These are phyloP conservation scores for Lerema accius DNA, from an alignment of 1,140 invertebrate species.

Conservation along the genomic window DNA sequence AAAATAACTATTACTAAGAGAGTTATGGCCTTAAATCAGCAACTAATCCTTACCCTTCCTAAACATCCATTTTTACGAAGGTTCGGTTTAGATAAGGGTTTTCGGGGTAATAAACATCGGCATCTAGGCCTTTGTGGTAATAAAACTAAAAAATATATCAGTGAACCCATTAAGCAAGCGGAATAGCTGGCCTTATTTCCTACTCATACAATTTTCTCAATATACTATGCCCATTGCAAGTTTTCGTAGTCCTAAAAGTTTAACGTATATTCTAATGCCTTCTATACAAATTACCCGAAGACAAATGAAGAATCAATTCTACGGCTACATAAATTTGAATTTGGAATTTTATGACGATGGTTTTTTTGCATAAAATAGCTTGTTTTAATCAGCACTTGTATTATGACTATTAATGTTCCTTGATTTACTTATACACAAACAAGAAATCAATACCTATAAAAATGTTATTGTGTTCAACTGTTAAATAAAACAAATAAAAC, in stretches of 20 bases:
- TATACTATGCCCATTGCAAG: background rate
- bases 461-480: too few species aligned
- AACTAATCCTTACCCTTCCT: conserved; percentile 24
- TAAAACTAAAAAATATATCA: conserved; percentile 33
- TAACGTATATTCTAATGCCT: background rate
- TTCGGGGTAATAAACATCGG: conserved; percentile 43
- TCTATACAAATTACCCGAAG: background rate
- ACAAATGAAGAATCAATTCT: conserved; percentile 1
- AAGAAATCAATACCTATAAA: too few species aligned
- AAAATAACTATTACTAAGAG: conserved; percentile 6
- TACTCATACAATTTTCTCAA: conserved; percentile 8
- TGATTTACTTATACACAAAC: too few species aligned
- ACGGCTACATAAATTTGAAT: conserved; percentile 1
- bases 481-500: too few species aligned
- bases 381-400: too few species aligned
- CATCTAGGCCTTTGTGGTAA: conserved; percentile 36
- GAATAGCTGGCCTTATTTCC: conserved; percentile 7
- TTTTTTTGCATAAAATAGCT: too few species aligned
- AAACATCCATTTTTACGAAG: conserved; percentile 40
- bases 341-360: background rate
- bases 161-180: conserved; percentile 25
- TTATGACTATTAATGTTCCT: too few species aligned
- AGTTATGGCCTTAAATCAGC: conserved; percentile 11
- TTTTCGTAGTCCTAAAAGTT: conserved; percentile 14
- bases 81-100: conserved; percentile 43